These are phyloP conservation scores for Agrochola circellaris DNA, from an alignment of 2,888 invertebrate species.

Conservation along the genomic window DNA sequence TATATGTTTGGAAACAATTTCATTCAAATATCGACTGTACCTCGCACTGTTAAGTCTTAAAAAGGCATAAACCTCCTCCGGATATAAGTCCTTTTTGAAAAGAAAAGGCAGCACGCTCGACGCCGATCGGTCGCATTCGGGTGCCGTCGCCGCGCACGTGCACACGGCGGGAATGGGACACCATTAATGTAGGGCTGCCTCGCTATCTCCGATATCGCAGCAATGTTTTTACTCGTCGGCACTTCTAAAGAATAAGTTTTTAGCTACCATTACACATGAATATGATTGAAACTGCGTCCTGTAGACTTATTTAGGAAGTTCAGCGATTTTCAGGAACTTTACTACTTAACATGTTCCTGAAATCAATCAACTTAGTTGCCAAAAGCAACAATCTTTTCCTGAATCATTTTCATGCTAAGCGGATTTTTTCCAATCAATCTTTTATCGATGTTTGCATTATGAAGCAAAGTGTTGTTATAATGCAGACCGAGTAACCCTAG, in stretches of 20 bases:
- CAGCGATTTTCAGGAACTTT: slow-evolving; percentile 2
- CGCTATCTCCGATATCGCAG: slow-evolving; percentile 70
- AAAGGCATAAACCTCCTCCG: slow-evolving; percentile 35
- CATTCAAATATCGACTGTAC: slow-evolving; percentile 54
- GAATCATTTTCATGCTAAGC: not conserved
- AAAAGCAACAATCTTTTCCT: not conserved
- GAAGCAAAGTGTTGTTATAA: slow-evolving; percentile 30
- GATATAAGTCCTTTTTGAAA: slow-evolving; percentile 59
- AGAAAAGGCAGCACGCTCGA: slow-evolving; percentile 71
- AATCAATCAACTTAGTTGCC: not conserved
- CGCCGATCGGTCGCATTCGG: slow-evolving; percentile 85
- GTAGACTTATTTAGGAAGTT: slow-evolving; percentile 19
- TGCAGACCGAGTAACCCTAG: slow-evolving; percentile 42
- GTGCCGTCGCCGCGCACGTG: slow-evolving; percentile 86
- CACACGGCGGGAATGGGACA: slow-evolving; percentile 79
- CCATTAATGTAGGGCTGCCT: slow-evolving; percentile 74
- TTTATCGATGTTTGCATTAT: slow-evolving; percentile 3
- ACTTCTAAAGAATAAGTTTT: slow-evolving; percentile 66
- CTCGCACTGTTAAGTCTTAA: fast-evolving
- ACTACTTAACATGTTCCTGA: not conserved
- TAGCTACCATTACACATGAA: slow-evolving; percentile 61
- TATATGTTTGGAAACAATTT: slow-evolving; percentile 42
- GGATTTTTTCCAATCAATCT: not conserved
- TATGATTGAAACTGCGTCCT: slow-evolving; percentile 53
- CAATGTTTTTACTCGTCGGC: slow-evolving; percentile 61